phyloP scores from a whole-genome alignment of 2,888 invertebrate species.

The Cremastinae sp. region DNA sequence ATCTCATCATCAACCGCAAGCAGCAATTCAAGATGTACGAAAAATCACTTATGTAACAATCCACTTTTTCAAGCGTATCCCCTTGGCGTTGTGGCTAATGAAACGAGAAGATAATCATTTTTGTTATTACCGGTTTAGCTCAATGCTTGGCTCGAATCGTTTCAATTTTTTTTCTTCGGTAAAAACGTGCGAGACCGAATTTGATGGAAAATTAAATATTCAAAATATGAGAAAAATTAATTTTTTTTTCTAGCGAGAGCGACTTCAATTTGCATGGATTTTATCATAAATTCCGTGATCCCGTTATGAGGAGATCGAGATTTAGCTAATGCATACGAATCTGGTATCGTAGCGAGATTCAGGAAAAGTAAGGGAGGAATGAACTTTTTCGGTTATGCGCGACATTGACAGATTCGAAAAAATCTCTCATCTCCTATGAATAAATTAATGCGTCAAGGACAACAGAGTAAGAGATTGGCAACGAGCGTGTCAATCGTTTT shows the following conservation, averaged over 20 bases:
- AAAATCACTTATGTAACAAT: constrained; percentile 50
- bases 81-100: constrained; percentile 36
- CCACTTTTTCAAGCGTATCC: constrained; percentile 30
- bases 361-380: constrained; percentile 4
- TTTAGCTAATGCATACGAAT: constrained; percentile 4
- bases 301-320: constrained; percentile 13
- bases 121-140: constrained; percentile 28
- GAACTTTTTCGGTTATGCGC: constrained; percentile 1
- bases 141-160: constrained; percentile 3
- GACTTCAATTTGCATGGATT: background rate
- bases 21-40: constrained; percentile 13
- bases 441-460: constrained; percentile 19
- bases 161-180: background rate
- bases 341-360: background rate
- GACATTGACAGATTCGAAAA: constrained; percentile 27
- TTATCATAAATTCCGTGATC: constrained; percentile 7
- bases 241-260: no score
- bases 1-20: constrained; percentile 49
- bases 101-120: constrained; percentile 42
- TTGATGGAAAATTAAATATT: background rate
- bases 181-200: constrained; percentile 1
- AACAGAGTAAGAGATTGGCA: constrained; percentile 22
- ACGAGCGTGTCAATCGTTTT: constrained; percentile 56
- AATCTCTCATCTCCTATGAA: constrained; percentile 45
- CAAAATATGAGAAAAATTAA: no score